Conservation (phyloP, 2,797 vertebrate species). For the Rhinatrema bivittatum region DNA sequence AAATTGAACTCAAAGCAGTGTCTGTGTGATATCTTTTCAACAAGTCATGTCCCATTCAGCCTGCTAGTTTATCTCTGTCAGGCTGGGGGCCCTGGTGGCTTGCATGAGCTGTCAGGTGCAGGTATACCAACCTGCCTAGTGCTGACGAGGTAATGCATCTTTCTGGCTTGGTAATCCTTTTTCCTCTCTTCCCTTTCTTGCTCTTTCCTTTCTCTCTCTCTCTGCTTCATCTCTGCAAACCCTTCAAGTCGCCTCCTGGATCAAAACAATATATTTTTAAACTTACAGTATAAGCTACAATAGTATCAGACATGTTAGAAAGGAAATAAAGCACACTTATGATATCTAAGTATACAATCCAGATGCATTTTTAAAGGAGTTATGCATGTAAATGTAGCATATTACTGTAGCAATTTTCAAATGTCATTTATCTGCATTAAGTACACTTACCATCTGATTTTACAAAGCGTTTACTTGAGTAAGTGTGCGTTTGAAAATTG, state of each 20-base stretch:
- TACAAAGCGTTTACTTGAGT: too few species aligned
- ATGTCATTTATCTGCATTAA: too few species aligned
- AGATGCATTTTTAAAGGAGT: slow-evolving; percentile 4
- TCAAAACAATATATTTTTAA: slow-evolving; percentile 17
- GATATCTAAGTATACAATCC: neutral
- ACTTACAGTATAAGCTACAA: neutral
- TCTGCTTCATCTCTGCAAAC: slow-evolving; percentile 61
- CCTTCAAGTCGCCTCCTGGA: slow-evolving; percentile 72
- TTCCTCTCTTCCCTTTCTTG: slow-evolving; percentile 60
- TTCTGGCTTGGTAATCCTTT: slow-evolving; percentile 64
- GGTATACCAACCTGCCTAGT: slow-evolving; percentile 77
- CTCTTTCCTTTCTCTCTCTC: slow-evolving; percentile 53
- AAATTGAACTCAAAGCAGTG: slow-evolving; percentile 61
- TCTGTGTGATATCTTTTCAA: slow-evolving; percentile 64
- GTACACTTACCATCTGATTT: too few species aligned
- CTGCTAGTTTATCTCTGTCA: slow-evolving; percentile 66
- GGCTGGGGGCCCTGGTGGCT: slow-evolving; percentile 42
- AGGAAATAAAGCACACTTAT: neutral
- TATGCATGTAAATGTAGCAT: too few species aligned
- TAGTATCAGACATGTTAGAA: neutral
- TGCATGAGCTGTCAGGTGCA: slow-evolving; percentile 52
- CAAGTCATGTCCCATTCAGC: slow-evolving; percentile 65
- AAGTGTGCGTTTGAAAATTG: too few species aligned
- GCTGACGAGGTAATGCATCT: slow-evolving; percentile 88
- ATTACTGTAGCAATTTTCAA: too few species aligned